These are phyloP conservation scores for Enhydra lutris DNA, from an alignment of 2,113 vertebrate genomes.

Conservation along the genomic window DNA sequence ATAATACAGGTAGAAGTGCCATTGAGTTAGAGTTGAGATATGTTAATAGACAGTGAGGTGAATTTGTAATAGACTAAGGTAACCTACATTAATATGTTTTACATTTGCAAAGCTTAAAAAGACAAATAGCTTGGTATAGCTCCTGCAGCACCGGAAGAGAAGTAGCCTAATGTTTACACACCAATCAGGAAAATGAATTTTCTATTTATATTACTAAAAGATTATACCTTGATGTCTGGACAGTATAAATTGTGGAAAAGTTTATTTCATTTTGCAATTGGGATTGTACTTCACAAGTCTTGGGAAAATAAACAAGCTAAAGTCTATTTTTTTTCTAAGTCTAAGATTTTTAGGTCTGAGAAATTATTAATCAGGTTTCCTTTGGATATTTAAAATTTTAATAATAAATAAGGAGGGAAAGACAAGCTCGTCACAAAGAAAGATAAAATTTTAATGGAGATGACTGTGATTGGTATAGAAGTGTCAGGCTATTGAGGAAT, in stretches of 20 bases:
- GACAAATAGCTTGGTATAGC: slow-evolving; percentile 51
- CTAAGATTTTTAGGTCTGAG: neutral
- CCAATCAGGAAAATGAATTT: slow-evolving; percentile 51
- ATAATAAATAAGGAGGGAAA: neutral
- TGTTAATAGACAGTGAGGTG: slow-evolving; percentile 67
- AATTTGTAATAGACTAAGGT: slow-evolving; percentile 64
- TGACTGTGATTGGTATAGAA: neutral
- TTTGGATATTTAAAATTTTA: slow-evolving; percentile 34
- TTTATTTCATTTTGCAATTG: neutral
- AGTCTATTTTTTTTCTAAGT: neutral
- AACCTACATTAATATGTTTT: slow-evolving; percentile 67
- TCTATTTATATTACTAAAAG: slow-evolving; percentile 59
- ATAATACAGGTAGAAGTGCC: slow-evolving; percentile 61
- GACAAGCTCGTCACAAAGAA: neutral
- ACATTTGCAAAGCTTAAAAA: slow-evolving; percentile 70
- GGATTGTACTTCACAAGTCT: neutral
- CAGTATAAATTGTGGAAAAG: neutral
- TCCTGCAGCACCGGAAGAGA: slow-evolving; percentile 25
- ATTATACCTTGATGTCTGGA: neutral
- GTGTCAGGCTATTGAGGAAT: neutral
- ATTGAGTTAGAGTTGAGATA: slow-evolving; percentile 51
- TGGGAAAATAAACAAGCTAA: neutral
- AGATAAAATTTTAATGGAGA: neutral
- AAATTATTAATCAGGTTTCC: slow-evolving; percentile 45
- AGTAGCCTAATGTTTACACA: slow-evolving; percentile 42